Percentiles rank a stretch among this genome's conserved stretches.
Evolutionary conservation across 2,888 invertebrate genomes (phyloP).

Genomic region (Agrochola lota): DNA sequence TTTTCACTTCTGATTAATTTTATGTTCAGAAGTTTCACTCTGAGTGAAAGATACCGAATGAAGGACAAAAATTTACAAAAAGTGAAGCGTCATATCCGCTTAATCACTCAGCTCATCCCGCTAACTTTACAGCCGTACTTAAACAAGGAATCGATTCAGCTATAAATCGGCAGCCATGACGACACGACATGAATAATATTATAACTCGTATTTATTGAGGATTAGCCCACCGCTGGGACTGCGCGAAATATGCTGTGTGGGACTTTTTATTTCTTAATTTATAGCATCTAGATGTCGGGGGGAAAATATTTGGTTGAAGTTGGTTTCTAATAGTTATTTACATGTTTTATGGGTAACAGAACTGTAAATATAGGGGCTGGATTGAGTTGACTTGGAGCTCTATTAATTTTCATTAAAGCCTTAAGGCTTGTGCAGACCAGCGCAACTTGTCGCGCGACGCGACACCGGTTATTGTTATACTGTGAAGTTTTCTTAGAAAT

Average conservation of each 20-base stretch:
- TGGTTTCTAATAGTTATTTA: slow-evolving; percentile 45
- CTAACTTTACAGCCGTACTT: slow-evolving; percentile 68
- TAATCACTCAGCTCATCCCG: slow-evolving; percentile 43
- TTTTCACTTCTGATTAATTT: not conserved
- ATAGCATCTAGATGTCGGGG: slow-evolving; percentile 56
- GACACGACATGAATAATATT: slow-evolving; percentile 86
- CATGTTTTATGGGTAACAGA: slow-evolving; percentile 28
- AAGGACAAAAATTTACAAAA: not conserved
- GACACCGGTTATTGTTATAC: too few relatives aligned
- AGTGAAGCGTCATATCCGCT: not conserved
- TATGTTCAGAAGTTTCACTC: not conserved
- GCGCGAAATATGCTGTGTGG: slow-evolving; percentile 59
- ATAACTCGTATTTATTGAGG: slow-evolving; percentile 84
- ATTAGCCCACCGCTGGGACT: slow-evolving; percentile 74
- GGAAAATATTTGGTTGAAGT: slow-evolving; percentile 24
- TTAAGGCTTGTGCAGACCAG: too few relatives aligned
- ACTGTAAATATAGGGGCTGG: not conserved
- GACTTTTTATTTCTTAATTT: slow-evolving; percentile 71
- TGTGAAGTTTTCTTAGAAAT: too few relatives aligned
- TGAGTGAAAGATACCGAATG: too few relatives aligned
- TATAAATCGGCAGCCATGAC: slow-evolving; percentile 83
- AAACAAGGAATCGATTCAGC: slow-evolving; percentile 82
- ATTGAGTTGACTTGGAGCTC: not conserved
- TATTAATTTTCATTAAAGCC: not conserved
- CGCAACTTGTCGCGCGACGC: too few relatives aligned